Base-by-base conservation (phyloP, 2,888 invertebrate species). In the Harpalus rufipes region DNA sequence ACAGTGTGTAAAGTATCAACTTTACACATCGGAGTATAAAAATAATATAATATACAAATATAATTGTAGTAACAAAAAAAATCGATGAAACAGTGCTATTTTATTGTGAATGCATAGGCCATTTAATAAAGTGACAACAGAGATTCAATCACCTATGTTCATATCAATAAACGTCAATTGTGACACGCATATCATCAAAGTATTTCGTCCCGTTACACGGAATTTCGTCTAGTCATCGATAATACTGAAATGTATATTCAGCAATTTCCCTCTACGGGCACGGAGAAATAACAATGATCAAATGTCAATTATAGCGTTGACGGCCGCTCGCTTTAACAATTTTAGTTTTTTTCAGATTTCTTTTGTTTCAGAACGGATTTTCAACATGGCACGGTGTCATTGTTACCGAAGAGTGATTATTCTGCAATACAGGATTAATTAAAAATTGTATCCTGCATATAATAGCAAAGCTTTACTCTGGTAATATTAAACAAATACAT, bases 381-480 rank as follows among this genome's bases (percentile, higher is more conserved):
- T 39, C 68, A 68, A 32, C 25, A 32, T 14, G 32, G 39, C 32
- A n/a, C 6, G 0, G 32, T 74, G 72, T 41, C 44, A 74, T 74
- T 74, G 72, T 74, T 74, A 74, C 44, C 41, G 72, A 74, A 74
- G 72, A 74, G 72, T 74, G 72, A 74, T 74, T 74, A 74, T 74
- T 74, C 44, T 74, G 41, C 72, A 41, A 74, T 74, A 44, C 41
- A 44, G 16, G 72, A 74, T 41, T 74, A 74, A 74, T 74, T 74
- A 44, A 74, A 74, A 74, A 44, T 51, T 39, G 44, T 18, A 74
- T 18, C 44, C 12, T 14, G 41, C 32, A 32, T 39, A 68, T 68
- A 68, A 68, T 68, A 68, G 25, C 3, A 32, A 1, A 12, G 68
- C n/a, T 12, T 7, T 32, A 68, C n/a, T 10, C 68, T 68, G 18